These are phyloP conservation scores for Apodemia duryi DNA, from an alignment of 2,888 invertebrate genomes.

Conservation along the genomic window DNA sequence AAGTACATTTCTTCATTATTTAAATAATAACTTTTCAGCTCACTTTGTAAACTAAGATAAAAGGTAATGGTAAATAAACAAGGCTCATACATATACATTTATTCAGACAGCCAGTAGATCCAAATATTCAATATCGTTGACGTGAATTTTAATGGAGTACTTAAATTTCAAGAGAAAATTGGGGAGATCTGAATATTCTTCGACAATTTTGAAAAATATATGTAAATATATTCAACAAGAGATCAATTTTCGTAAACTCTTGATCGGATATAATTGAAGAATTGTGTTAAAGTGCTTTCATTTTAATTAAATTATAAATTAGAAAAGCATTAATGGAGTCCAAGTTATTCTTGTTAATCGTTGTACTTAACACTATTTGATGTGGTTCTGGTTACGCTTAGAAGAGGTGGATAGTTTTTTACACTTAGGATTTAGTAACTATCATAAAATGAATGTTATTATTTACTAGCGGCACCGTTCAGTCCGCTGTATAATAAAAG, in stretches of 20 bases:
- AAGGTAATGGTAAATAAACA: conserved; percentile 36
- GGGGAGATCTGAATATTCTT: conserved; percentile 69
- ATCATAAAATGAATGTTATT: too few species aligned
- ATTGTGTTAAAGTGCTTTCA: conserved; percentile 16
- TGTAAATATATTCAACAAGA: conserved; percentile 63
- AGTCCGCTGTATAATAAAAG: too few species aligned
- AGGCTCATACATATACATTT: conserved; percentile 54
- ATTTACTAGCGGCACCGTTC: too few species aligned
- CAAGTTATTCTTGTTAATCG: too few species aligned
- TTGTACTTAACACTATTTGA: too few species aligned
- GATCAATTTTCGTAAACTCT: conserved; percentile 66
- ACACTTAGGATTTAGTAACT: too few species aligned
- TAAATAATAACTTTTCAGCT: not conserved
- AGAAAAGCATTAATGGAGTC: not conserved
- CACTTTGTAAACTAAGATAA: conserved; percentile 38
- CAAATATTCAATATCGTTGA: conserved; percentile 65
- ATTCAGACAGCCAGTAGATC: conserved; percentile 43
- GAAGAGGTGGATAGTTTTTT: too few species aligned
- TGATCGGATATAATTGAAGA: conserved; percentile 22
- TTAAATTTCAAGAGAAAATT: conserved; percentile 64
- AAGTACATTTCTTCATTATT: not conserved
- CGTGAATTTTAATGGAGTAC: conserved; percentile 62
- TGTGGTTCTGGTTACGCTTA: too few species aligned
- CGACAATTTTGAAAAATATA: conserved; percentile 61
- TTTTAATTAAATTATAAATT: conserved; percentile 7